These are phyloP conservation scores for Dasysyrphus albostriatus DNA, from an alignment of 2,888 invertebrate species.

Conservation along the genomic window DNA sequence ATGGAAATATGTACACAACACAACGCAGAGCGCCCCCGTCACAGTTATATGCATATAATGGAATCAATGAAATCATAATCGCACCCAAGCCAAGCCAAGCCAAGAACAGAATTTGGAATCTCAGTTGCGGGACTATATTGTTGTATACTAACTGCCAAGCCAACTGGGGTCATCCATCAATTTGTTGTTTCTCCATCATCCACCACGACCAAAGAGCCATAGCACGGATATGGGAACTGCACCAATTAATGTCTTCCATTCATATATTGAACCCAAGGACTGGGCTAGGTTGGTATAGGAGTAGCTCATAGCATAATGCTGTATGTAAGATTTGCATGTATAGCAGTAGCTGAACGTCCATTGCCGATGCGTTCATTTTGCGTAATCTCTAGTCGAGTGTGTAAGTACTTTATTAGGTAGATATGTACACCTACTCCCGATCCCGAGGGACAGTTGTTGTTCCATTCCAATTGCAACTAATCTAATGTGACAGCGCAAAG, in stretches of 20 bases:
- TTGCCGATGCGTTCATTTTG: not conserved
- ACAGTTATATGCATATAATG: slow-evolving; percentile 32
- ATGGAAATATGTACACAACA: slow-evolving; percentile 44
- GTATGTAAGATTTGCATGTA: slow-evolving; percentile 57
- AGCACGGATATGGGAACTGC: slow-evolving; percentile 74
- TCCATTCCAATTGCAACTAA: slow-evolving; percentile 4
- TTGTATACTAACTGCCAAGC: slow-evolving; percentile 42
- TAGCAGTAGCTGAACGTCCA: not conserved
- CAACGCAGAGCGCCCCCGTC: slow-evolving; percentile 9
- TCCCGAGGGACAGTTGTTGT: slow-evolving; percentile 40
- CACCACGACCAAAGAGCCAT: not conserved
- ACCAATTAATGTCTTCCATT: slow-evolving; percentile 72
- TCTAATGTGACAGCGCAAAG: slow-evolving; percentile 43
- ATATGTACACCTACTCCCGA: slow-evolving; percentile 1
- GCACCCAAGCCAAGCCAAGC: slow-evolving; percentile 21
- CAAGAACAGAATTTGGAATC: slow-evolving; percentile 44
- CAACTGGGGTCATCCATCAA: slow-evolving; percentile 75
- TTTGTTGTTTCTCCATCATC: slow-evolving; percentile 55
- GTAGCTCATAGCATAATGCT: not conserved
- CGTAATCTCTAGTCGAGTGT: slow-evolving; percentile 23
- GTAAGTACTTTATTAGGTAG: not conserved
- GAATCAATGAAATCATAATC: slow-evolving; percentile 70
- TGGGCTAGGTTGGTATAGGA: not conserved
- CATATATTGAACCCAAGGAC: slow-evolving; percentile 43
- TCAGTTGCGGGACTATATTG: slow-evolving; percentile 43